These are phyloP conservation scores for Pentalonia nigronervosa DNA, from an alignment of 1,140 invertebrate genomes.

Conservation along the genomic window DNA sequence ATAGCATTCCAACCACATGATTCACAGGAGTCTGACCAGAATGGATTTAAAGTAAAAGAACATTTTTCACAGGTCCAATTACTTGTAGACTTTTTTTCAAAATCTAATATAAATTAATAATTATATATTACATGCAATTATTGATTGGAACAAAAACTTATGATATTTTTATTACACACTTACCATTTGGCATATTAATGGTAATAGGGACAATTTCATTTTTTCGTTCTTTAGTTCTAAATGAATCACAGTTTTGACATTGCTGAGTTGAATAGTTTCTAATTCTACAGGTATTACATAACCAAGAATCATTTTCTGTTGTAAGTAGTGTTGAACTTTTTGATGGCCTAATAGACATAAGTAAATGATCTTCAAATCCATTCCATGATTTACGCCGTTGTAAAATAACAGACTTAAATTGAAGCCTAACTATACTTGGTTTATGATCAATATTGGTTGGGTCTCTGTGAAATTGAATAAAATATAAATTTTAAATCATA, in stretches of 20 bases:
- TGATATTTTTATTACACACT: background rate
- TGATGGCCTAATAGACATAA: background rate
- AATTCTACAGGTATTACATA: conserved; percentile 39
- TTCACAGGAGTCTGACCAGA: conserved; percentile 79
- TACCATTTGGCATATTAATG: conserved; percentile 34
- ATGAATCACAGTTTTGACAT: conserved; percentile 52
- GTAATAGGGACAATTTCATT: conserved; percentile 24
- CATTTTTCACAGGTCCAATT: conserved; percentile 89
- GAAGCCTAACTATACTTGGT: conserved; percentile 13
- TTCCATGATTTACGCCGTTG: conserved; percentile 49
- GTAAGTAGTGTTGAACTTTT: conserved; percentile 41
- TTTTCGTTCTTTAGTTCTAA: conserved; percentile 1
- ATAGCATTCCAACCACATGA: conserved; percentile 77
- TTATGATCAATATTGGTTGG: conserved; percentile 58
- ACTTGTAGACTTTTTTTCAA: conserved; percentile 63
- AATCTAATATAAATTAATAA: background rate
- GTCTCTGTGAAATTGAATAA: conserved; percentile 58
- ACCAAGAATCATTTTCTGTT: conserved; percentile 17
- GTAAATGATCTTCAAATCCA: conserved; percentile 15
- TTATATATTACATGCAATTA: background rate
- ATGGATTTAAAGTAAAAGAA: conserved; percentile 85
- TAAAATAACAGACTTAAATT: conserved; percentile 38
- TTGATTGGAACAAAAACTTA: background rate
- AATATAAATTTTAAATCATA: conserved; percentile 60
- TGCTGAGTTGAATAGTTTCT: conserved; percentile 19